Percentiles rank a stretch among this genome's conserved stretches.
phyloP scores from a whole-genome alignment of 2,113 vertebrate species.

The Butorides virescens region DNA sequence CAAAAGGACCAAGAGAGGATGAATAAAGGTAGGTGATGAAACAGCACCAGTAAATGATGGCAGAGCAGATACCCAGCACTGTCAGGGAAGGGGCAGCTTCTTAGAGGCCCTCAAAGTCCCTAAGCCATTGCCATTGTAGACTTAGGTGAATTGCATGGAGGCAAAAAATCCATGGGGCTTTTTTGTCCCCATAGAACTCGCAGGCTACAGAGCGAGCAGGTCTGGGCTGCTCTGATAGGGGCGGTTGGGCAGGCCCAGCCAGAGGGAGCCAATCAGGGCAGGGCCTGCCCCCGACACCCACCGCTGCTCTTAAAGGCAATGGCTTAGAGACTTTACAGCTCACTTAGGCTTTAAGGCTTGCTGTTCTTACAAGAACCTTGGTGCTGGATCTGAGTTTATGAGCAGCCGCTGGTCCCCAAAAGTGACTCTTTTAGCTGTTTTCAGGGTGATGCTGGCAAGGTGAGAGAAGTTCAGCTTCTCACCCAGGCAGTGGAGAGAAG shows the following conservation, averaged over 20 bases:
- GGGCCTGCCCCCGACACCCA: accelerated
- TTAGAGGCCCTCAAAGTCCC: not conserved
- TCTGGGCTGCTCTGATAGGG: not conserved
- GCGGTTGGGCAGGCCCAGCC: not conserved
- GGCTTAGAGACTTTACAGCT: not conserved
- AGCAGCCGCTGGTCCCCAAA: not conserved
- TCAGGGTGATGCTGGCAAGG: not conserved
- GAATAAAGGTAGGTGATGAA: not conserved
- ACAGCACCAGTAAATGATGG: not conserved
- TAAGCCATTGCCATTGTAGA: not conserved
- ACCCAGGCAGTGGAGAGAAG: not conserved
- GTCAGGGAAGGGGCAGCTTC: not conserved
- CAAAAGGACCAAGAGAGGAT: not conserved
- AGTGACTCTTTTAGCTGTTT: not conserved
- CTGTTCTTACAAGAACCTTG: not conserved
- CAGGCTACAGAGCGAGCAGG: not conserved
- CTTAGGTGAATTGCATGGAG: accelerated
- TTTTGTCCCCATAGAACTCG: not conserved
- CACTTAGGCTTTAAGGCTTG: not conserved
- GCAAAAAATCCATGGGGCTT: not conserved
- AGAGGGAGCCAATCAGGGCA: not conserved
- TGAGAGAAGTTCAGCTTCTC: not conserved
- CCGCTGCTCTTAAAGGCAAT: not conserved
- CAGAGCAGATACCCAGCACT: not conserved
- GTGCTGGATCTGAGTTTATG: not conserved